A percentile compares a stretch with the other conserved stretches of the same genome.
phyloP scores from a whole-genome alignment of 1,140 invertebrate genomes.

The Cryptotermes secundus region DNA sequence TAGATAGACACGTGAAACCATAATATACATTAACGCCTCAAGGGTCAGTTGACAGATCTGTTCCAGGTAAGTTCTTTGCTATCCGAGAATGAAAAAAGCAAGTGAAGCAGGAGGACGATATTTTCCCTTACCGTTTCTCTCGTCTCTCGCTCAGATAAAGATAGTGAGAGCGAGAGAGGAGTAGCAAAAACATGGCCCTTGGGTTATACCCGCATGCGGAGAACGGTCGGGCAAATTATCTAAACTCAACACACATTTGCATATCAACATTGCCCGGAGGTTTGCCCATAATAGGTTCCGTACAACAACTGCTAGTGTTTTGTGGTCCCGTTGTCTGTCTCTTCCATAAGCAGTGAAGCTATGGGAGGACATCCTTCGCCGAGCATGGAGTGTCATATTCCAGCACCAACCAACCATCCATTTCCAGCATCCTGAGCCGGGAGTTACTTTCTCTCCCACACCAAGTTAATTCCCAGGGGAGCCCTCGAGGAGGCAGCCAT shows the following conservation, averaged over 20 bases:
- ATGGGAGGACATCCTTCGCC: background rate
- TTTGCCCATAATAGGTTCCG: background rate
- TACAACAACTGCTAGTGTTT: slow-evolving; percentile 3
- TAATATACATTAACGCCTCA: background rate
- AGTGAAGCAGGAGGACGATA: background rate
- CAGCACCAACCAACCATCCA: slow-evolving; percentile 8
- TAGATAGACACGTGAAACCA: no score
- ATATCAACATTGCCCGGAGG: slow-evolving; percentile 10
- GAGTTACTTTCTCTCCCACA: slow-evolving; percentile 10
- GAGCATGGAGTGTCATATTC: background rate
- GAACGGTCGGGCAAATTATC: slow-evolving; percentile 17
- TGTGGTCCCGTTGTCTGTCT: background rate
- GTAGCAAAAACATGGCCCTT: background rate
- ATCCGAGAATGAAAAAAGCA: background rate
- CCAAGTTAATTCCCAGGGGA: slow-evolving; percentile 4
- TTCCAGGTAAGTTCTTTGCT: no score
- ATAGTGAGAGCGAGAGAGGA: background rate
- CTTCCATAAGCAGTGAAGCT: background rate
- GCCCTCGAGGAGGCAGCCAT: slow-evolving; percentile 15
- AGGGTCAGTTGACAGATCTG: background rate
- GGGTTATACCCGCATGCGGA: background rate
- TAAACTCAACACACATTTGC: slow-evolving; percentile 15
- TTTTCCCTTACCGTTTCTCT: background rate
- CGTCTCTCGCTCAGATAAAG: background rate
- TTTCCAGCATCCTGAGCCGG: background rate